Percentiles rank a stretch among this genome's conserved stretches.
phyloP scores from a whole-genome alignment of 2,113 vertebrate genomes.

The Sebastes schlegelii region DNA sequence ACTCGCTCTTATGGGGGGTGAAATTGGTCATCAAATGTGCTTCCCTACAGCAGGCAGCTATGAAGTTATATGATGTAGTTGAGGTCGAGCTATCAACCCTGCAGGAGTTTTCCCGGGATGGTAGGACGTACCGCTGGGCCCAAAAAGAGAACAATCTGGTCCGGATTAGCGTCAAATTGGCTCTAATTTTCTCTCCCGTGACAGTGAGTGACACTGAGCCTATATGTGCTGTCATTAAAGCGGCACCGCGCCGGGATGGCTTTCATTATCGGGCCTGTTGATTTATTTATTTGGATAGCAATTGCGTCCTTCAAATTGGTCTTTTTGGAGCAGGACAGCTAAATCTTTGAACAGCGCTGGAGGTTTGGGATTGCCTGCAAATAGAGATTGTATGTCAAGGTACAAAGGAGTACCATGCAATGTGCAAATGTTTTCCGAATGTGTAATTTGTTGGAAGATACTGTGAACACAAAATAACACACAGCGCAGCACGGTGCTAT shows the following conservation, averaged over 20 bases:
- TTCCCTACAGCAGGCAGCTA: constrained; percentile 38
- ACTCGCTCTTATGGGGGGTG: constrained; percentile 48
- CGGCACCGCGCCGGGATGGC: constrained; percentile 71
- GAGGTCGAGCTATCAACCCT: constrained; percentile 36
- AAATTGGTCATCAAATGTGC: constrained; percentile 61
- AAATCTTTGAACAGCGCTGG: constrained; percentile 61
- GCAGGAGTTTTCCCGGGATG: constrained; percentile 54
- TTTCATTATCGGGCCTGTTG: constrained; percentile 76
- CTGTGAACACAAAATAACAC: constrained; percentile 28
- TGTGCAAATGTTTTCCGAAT: constrained; percentile 34
- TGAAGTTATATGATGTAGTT: constrained; percentile 51
- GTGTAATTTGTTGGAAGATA: constrained; percentile 29
- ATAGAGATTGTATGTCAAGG: constrained; percentile 29
- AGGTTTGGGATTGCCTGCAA: constrained; percentile 34
- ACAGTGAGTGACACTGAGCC: constrained; percentile 77
- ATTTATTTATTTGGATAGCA: constrained; percentile 81
- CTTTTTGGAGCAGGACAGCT: constrained; percentile 46
- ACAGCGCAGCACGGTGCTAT: constrained; percentile 20
- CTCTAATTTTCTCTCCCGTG: constrained; percentile 73
- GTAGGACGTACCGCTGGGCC: constrained; percentile 42
- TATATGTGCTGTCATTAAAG: constrained; percentile 76
- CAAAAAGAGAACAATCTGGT: constrained; percentile 71
- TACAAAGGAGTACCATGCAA: constrained; percentile 34
- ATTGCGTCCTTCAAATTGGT: constrained; percentile 69
- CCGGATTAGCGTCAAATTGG: constrained; percentile 78